phyloP scores from a whole-genome alignment of 2,888 invertebrate species.

The Cataglyphis rosenhaueri region DNA sequence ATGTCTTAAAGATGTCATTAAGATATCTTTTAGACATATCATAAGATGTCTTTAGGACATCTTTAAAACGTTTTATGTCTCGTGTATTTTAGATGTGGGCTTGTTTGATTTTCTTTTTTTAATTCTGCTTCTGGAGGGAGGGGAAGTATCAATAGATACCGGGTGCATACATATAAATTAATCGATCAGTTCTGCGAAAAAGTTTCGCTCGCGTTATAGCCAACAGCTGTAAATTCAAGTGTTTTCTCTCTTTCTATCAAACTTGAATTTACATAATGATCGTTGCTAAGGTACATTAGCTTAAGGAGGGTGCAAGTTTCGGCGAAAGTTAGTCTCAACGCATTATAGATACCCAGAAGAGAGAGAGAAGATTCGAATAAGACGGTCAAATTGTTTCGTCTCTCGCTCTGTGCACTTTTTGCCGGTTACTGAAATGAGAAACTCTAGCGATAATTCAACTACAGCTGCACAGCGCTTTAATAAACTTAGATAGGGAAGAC shows the following conservation, averaged over 20 bases:
- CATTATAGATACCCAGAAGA: constrained; percentile 34
- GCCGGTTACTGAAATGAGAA: constrained; percentile 69
- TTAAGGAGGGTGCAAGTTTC: constrained; percentile 50
- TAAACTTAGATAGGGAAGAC: constrained; percentile 69
- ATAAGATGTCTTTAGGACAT: too few species aligned
- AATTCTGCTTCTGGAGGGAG: background rate
- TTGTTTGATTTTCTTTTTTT: background rate
- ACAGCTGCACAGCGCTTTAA: constrained; percentile 80
- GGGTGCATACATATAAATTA: constrained; percentile 22
- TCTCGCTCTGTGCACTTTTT: constrained; percentile 67
- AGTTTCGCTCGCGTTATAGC: constrained; percentile 31
- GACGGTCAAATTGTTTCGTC: constrained; percentile 63
- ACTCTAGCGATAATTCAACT: constrained; percentile 82
- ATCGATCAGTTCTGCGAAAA: constrained; percentile 27
- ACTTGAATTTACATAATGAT: constrained; percentile 59
- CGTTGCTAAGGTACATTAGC: constrained; percentile 65
- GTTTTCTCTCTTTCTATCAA: constrained; percentile 21
- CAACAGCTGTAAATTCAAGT: too few species aligned
- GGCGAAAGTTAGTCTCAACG: constrained; percentile 56
- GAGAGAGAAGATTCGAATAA: constrained; percentile 50
- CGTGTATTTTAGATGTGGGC: too few species aligned
- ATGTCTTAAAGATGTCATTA: too few species aligned
- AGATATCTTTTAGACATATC: too few species aligned
- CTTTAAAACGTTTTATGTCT: too few species aligned
- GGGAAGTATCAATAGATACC: background rate